Percentiles rank a stretch among this genome's conserved stretches.
Evolutionary conservation across 2,888 invertebrate species (phyloP).

Genomic region (Pandemis corylana): DNA sequence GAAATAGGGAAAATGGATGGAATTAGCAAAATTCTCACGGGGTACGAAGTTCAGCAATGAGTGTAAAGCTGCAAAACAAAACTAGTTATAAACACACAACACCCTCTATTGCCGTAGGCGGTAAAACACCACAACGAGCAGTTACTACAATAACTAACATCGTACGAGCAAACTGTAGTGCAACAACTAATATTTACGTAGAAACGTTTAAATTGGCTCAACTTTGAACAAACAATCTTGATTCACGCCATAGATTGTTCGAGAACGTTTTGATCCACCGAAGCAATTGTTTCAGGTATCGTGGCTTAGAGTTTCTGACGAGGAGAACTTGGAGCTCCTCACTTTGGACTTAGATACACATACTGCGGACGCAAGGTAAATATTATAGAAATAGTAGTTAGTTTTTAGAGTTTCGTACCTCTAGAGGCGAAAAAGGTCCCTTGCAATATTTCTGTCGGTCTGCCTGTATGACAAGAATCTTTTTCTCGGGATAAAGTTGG

Average conservation of each 20-base stretch:
- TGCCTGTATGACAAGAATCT: too few species aligned
- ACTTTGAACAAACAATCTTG: conserved; percentile 25
- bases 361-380: conserved; percentile 86
- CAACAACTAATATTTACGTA: conserved; percentile 11
- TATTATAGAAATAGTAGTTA: not conserved
- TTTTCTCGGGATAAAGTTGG: too few species aligned
- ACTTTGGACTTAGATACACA: conserved; percentile 88
- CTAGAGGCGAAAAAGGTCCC: too few species aligned
- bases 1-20: not conserved
- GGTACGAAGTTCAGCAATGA: not conserved
- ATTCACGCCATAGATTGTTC: conserved; percentile 38
- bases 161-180: not conserved
- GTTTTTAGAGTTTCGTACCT: not conserved
- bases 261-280: not conserved
- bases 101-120: not conserved
- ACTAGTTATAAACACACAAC: not conserved
- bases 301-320: conserved; percentile 87
- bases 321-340: conserved; percentile 87
- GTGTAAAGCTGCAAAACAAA: not conserved
- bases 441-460: too few species aligned
- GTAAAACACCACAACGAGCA: not conserved
- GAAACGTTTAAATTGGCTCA: conserved; percentile 17
- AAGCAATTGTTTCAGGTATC: conserved; percentile 84
- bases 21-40: not conserved
- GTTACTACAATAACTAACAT: not conserved